A percentile compares a stretch with the other conserved stretches of the same genome.
Conservation (phyloP, 2,797 vertebrate species). For the Picus viridis region DNA sequence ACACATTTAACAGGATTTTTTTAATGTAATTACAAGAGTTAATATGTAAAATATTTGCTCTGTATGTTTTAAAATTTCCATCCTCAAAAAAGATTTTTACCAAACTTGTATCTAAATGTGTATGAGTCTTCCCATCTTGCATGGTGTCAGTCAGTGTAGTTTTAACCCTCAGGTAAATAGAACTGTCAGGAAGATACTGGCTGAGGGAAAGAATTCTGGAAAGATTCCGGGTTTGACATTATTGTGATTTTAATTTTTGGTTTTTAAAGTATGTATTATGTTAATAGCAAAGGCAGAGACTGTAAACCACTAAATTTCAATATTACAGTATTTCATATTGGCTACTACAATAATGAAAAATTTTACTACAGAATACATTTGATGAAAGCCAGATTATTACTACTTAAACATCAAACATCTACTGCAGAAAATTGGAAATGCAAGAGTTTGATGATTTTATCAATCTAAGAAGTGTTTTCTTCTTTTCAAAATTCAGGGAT, state of each 20-base stretch:
- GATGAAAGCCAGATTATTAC: background rate
- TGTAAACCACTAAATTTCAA: background rate
- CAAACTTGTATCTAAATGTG: background rate
- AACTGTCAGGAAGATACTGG: background rate
- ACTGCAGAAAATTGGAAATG: background rate
- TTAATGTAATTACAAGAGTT: background rate
- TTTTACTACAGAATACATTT: background rate
- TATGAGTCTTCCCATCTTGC: background rate
- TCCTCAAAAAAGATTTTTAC: background rate
- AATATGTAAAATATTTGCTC: background rate
- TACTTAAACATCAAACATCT: background rate
- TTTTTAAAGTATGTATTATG: background rate
- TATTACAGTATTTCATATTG: background rate
- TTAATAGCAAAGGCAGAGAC: background rate
- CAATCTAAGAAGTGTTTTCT: background rate
- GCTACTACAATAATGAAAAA: background rate
- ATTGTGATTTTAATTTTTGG: background rate
- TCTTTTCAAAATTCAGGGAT: background rate
- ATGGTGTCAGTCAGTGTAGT: background rate
- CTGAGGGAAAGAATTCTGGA: background rate
- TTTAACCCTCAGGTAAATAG: background rate
- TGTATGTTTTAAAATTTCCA: background rate
- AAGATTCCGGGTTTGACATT: background rate
- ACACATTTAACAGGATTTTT: background rate
- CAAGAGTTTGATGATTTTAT: background rate